These are phyloP conservation scores for Callinectes sapidus DNA, from an alignment of 2,888 invertebrate genomes.

Conservation along the genomic window DNA sequence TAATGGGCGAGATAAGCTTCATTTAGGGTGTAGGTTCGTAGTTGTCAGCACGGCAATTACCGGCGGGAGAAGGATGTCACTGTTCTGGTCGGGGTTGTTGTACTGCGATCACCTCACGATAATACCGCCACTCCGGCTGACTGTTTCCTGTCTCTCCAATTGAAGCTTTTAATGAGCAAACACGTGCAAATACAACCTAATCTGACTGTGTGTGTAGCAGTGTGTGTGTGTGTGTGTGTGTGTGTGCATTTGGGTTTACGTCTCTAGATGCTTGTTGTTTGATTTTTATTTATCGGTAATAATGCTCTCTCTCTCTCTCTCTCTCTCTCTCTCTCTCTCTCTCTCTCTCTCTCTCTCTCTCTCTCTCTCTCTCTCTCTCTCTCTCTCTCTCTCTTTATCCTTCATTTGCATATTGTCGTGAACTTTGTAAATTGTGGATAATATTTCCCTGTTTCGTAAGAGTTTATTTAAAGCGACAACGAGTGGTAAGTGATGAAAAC, in stretches of 20 bases:
- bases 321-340: neutral
- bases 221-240: constrained; percentile 30
- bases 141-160: constrained; percentile 24
- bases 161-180: constrained; percentile 31
- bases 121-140: neutral
- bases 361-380: neutral
- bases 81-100: constrained; percentile 6
- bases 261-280: neutral
- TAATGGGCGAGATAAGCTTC: constrained; percentile 27
- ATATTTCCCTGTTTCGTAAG: neutral
- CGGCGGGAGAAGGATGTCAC: constrained; percentile 5
- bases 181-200: neutral
- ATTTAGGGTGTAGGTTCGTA: constrained; percentile 27
- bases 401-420: neutral
- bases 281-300: neutral
- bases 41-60: constrained; percentile 18
- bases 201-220: neutral
- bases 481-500: neutral
- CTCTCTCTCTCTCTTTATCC: neutral
- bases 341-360: neutral
- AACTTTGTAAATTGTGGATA: neutral
- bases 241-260: neutral
- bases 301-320: neutral
- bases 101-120: neutral
- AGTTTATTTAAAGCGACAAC: neutral